Base-by-base conservation (phyloP, 2,113 vertebrate species). In the Myotis lucifugus region DNA sequence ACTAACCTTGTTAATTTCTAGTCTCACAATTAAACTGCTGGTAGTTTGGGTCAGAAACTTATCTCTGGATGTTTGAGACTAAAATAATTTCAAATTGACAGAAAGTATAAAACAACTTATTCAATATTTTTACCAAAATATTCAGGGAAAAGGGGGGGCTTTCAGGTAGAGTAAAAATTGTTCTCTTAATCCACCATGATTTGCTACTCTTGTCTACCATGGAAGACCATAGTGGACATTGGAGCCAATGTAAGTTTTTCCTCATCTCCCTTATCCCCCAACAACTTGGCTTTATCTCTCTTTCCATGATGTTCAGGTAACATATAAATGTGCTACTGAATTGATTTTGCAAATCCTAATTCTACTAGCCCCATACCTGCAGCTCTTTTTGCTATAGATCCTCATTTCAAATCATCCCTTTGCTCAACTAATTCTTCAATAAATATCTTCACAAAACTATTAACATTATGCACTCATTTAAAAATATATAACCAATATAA, bases 1-100 rank as follows among this genome's bases (percentile, higher is more conserved):
- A 77, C 52, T 90, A 94, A 91, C 52, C 32, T 94, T 94, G 81
- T 90, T 93, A 88, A 85, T 93, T 94, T 54, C 18, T 52, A 84
- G 56, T 91, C 56, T 79, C 67, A 88, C 73, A 90, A 92, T 94
- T 94, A 95, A 97, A 96, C 13, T 94, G 15, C 84, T 94, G 67
- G 79, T 95, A 94, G 79, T 85, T 95, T 59, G 93, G 77, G 66
- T 88, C 84, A 93, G 64, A 84, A 91, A 40, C 61, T 88, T 94
- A 82, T 93, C 46, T 93, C 40, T 92, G 66, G 70, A 96, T 96
- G 94, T 91, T 73, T 93, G 40, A 92, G 32, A 92, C 50, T 67
- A 94, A 96, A 92, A 90, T 94, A 93, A 92, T 88, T 94, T 86
- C 40, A 92, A 93, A 74, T 56, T 90, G 40, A 84, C 17, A 77